Evolutionary conservation across 2,113 vertebrate genomes (phyloP).

Genomic region (Zeus faber): DNA sequence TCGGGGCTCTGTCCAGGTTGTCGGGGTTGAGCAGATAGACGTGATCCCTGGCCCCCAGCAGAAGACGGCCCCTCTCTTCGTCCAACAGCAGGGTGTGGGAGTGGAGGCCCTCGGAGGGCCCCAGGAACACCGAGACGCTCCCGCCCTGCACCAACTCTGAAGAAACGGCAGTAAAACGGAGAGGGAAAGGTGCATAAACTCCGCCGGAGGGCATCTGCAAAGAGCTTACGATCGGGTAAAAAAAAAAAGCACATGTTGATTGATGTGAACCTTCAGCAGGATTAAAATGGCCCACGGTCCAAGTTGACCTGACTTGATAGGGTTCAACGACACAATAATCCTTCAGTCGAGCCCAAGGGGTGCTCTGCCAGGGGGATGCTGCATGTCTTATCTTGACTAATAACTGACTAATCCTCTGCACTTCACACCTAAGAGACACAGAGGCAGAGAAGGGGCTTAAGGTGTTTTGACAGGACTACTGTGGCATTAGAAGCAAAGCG

Average conservation of each 20-base stretch:
- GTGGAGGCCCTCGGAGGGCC: slow-evolving; percentile 84
- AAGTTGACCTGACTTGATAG: no score
- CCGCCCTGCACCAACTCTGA: slow-evolving; percentile 89
- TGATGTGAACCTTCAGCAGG: neutral
- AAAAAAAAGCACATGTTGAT: no score
- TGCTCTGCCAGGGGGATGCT: slow-evolving; percentile 8
- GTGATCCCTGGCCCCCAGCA: slow-evolving; percentile 89
- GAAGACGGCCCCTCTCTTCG: slow-evolving; percentile 87
- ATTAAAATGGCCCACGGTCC: neutral
- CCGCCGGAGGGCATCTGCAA: no score
- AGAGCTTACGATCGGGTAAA: no score
- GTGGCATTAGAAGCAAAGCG: slow-evolving; percentile 5
- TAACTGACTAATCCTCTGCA: no score
- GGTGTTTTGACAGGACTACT: neutral
- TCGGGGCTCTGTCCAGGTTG: slow-evolving; percentile 85
- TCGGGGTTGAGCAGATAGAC: slow-evolving; percentile 88
- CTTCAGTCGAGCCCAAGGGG: slow-evolving; percentile 13
- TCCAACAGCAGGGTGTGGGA: slow-evolving; percentile 92
- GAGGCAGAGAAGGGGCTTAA: slow-evolving; percentile 10
- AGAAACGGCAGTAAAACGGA: no score
- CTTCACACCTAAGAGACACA: slow-evolving; percentile 12
- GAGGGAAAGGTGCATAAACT: no score
- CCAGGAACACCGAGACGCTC: slow-evolving; percentile 86
- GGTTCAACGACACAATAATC: slow-evolving; percentile 11
- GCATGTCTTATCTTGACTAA: slow-evolving; percentile 30